phyloP scores from a whole-genome alignment of 1,140 invertebrate genomes.

The Manduca sexta region DNA sequence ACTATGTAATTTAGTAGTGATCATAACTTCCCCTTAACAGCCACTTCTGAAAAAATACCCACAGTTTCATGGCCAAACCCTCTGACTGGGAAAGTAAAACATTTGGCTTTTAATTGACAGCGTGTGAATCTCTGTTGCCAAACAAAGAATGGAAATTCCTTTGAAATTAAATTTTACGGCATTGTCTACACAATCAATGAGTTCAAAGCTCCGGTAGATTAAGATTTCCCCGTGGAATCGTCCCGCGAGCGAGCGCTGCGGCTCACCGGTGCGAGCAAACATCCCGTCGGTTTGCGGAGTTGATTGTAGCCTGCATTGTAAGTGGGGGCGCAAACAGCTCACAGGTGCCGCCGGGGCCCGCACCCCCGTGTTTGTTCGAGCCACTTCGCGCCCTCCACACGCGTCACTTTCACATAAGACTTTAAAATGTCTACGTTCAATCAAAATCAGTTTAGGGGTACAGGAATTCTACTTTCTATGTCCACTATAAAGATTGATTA shows the following conservation, averaged over 20 bases:
- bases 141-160: constrained; percentile 4
- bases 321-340: constrained; percentile 59
- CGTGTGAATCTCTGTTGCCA: too few species aligned
- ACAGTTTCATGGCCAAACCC: too few species aligned
- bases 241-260: constrained; percentile 21
- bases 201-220: constrained; percentile 42
- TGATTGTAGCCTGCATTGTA: constrained; percentile 48
- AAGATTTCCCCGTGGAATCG: constrained; percentile 59
- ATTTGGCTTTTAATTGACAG: too few species aligned
- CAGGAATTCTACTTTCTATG: too few species aligned
- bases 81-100: too few species aligned
- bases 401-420: constrained; percentile 36
- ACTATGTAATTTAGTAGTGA: too few species aligned
- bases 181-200: constrained; percentile 14
- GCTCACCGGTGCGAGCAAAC: constrained; percentile 34
- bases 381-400: constrained; percentile 27
- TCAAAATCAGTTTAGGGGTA: too few species aligned
- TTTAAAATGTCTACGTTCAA: constrained; percentile 7
- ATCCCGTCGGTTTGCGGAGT: constrained; percentile 41
- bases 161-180: not conserved
- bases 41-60: too few species aligned
- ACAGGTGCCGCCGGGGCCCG: constrained; percentile 47
- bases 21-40: too few species aligned
- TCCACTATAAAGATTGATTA: too few species aligned
- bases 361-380: constrained; percentile 42